Evolutionary conservation across 1,140 invertebrate genomes (phyloP), one percentile per base, ranked within the genome.

Genomic region (Caenorhabditis inopinata): DNA sequence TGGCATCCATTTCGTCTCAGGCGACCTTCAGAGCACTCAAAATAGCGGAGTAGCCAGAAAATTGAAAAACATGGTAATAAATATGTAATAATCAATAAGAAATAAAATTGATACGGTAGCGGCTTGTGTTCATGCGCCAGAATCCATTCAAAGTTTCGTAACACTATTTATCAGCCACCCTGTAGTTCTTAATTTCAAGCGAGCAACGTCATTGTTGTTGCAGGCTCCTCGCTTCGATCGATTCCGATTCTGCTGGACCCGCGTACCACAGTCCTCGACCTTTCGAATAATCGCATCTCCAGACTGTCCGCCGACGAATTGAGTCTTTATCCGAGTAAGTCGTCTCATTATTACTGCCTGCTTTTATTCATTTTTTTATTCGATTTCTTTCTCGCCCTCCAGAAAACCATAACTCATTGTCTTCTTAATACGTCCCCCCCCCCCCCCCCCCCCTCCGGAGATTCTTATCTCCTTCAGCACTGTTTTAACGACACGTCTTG

Each of bases 311-410:
- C 78, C 48, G 78, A 79, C 29, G 78, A 79, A 35, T 58, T 79
- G n/a, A 74, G 62, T 46, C 45, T 79, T 47, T 79, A 79, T 51
- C 78, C 78, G 47, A 79, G 78, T 79, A 51, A 79, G 78, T 79
- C 68, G 38, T 68, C 32, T 42, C 58, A 42, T 68, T 14, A 42
- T 68, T 9, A n/a, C 32, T 58, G 12, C 32, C 4, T 18, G 27
- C 7, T 68, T 68, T 68, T 68, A 68, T 68, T 68, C 2, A 42
- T 14, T 5, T 14, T 5, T 14, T 14, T n/a, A 29, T 42, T n/a
- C n/a, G n/a, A n/a, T n/a, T n/a, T n/a, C n/a, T n/a, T 68, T 68
- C 58, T 68, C 58, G 16, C 49, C 21, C n/a, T 25, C 32, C n/a
- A 68, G 38, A 68, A 68, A 68, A 68, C 58, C 58, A 68, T 68